These are phyloP conservation scores for Chironex yamaguchii DNA, from an alignment of 30 jellyfish, hydroid and myxozoan genomes.

Conservation along the genomic window DNA sequence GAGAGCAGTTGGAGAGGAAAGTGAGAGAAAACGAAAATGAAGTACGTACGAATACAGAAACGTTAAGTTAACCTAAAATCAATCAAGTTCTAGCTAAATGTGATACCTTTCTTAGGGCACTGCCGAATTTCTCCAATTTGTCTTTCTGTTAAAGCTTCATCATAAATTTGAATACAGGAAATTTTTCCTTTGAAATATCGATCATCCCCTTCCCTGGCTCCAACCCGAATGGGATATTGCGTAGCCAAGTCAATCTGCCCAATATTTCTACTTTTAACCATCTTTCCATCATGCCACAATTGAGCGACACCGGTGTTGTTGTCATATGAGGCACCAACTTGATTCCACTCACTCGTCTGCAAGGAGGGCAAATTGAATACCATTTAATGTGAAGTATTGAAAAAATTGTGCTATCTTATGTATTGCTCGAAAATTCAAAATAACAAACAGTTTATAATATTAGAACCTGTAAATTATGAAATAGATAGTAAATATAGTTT, in stretches of 20 bases:
- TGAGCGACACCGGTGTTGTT: conserved; percentile 97
- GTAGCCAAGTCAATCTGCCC: conserved; percentile 93
- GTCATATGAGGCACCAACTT: conserved; percentile 97
- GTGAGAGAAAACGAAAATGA: no score
- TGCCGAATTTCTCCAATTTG: conserved; percentile 92
- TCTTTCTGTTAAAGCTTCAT: conserved; percentile 81
- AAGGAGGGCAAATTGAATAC: background rate
- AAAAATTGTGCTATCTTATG: no score
- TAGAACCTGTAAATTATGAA: no score
- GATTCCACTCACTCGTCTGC: conserved; percentile 92
- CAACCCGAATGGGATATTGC: conserved; percentile 85
- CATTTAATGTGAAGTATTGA: no score
- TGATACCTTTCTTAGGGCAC: conserved; percentile 85
- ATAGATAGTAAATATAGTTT: no score
- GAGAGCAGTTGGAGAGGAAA: no score
- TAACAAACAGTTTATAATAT: no score
- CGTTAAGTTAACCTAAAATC: no score
- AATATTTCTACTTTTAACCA: conserved; percentile 96
- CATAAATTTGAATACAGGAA: conserved; percentile 88
- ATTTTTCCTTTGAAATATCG: conserved; percentile 91
- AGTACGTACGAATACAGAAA: no score
- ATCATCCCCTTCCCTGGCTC: conserved; percentile 97
- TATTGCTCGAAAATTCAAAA: no score
- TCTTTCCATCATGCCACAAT: conserved; percentile 98
- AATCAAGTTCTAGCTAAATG: no score